Conservation (phyloP, 2,888 invertebrate species). For the Diarsia rubi region DNA sequence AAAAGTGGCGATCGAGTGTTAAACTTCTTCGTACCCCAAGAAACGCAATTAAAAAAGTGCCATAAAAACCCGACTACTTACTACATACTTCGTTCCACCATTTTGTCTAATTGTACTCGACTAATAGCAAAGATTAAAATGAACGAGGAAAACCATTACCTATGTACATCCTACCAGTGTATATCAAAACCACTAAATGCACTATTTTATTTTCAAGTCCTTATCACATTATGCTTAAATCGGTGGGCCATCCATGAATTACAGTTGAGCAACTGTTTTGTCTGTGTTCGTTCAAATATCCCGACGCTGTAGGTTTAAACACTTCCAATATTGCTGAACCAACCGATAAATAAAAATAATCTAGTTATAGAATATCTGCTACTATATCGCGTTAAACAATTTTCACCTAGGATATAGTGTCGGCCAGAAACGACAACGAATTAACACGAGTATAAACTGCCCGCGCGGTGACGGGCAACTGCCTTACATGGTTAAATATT, state of each 20-base stretch:
- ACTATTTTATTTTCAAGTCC: too few relatives aligned
- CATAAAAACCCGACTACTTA: neutral
- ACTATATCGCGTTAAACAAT: neutral
- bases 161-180: neutral
- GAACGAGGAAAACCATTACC: neutral
- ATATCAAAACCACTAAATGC: neutral
- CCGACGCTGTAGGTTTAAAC: neutral
- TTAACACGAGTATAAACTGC: neutral
- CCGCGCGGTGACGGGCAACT: neutral
- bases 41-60: neutral
- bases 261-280: neutral
- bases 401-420: neutral
- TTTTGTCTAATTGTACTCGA: neutral
- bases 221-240: neutral
- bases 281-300: neutral
- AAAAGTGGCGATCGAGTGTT: neutral
- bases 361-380: neutral
- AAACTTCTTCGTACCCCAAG: neutral
- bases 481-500: conserved; percentile 26
- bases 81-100: neutral
- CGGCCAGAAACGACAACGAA: neutral
- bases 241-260: neutral
- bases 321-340: neutral
- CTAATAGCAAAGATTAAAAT: neutral
- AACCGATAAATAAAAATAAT: neutral